Conservation (phyloP, 2,888 invertebrate genomes). For the Phoronis australis region DNA sequence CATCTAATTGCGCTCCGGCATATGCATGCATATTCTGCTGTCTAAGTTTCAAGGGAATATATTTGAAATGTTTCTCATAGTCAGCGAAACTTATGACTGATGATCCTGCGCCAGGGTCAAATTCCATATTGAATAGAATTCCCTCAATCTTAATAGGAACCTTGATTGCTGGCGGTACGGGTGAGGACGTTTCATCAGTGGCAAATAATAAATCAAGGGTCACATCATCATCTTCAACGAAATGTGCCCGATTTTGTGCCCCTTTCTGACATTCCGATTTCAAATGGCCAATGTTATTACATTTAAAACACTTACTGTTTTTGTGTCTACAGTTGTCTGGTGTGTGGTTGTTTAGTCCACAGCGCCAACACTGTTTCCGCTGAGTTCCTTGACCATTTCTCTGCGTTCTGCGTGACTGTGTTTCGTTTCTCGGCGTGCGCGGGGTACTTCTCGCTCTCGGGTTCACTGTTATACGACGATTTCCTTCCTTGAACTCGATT, state of each 20-base stretch:
- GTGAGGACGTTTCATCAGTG: no score
- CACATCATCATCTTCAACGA: neutral
- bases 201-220: no score
- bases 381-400: neutral
- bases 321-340: neutral
- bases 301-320: neutral
- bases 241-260: neutral
- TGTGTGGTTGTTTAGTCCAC: neutral
- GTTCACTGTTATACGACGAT: no score
- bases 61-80: neutral
- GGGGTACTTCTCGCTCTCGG: neutral
- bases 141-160: neutral
- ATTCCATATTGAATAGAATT: neutral
- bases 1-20: neutral
- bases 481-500: neutral
- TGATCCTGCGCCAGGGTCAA: neutral
- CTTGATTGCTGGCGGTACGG: neutral
- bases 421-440: no score
- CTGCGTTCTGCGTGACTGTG: no score
- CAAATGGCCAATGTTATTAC: slow-evolving; percentile 1
- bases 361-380: neutral
- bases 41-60: neutral
- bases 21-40: neutral
- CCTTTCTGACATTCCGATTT: neutral
- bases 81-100: neutral